phyloP scores from a whole-genome alignment of 35 echinoderm and acorn worm genomes.

The Lytechinus variegatus region DNA sequence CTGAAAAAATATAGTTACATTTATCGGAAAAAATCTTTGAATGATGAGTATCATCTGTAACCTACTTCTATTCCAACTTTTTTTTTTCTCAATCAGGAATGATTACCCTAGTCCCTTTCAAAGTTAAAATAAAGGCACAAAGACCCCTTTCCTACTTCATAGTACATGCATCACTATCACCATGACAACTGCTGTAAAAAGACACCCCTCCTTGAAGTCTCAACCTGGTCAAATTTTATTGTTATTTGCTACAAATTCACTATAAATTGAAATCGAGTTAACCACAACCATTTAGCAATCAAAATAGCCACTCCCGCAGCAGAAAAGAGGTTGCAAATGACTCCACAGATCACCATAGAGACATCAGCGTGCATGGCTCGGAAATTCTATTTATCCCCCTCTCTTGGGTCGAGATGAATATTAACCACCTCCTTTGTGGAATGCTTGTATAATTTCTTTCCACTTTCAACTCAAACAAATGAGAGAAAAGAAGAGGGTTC shows the following conservation, averaged over 20 bases:
- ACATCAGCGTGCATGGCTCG: neutral
- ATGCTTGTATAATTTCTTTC: neutral
- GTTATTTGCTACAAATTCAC: neutral
- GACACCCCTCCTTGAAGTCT: neutral
- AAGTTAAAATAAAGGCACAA: neutral
- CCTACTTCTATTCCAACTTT: neutral
- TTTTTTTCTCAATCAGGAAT: too few species aligned
- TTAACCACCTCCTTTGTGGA: neutral
- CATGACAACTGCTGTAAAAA: neutral
- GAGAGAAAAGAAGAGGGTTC: too few species aligned
- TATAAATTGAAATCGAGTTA: conserved; percentile 7
- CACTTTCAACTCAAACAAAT: neutral
- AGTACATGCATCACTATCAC: neutral
- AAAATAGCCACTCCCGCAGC: neutral
- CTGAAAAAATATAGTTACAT: too few species aligned
- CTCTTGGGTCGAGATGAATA: neutral
- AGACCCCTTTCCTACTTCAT: neutral
- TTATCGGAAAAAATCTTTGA: too few species aligned
- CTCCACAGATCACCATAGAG: neutral
- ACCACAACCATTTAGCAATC: conserved; percentile 10
- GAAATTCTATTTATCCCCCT: neutral
- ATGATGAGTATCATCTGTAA: neutral
- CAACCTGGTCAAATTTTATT: neutral
- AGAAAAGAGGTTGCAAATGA: neutral
- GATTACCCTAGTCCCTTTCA: neutral